Percentiles rank a stretch among this genome's conserved stretches.
phyloP scores from a whole-genome alignment of 2,888 invertebrate species.

The Fissipunctia ypsillon region DNA sequence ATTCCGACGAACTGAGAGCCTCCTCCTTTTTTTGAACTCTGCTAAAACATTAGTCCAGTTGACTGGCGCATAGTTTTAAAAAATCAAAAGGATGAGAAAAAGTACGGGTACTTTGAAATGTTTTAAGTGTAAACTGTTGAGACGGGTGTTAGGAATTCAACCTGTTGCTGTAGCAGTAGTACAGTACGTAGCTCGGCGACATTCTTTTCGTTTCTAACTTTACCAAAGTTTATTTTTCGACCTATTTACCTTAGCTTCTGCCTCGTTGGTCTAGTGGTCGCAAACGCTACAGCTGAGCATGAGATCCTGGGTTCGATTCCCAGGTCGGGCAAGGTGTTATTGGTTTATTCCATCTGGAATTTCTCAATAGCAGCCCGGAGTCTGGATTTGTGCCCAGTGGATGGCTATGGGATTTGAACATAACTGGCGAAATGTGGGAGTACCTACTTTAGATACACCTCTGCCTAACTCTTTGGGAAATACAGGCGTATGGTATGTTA shows the following conservation, averaged over 20 bases:
- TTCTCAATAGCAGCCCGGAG: background rate
- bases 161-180: background rate
- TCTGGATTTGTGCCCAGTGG: background rate
- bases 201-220: background rate
- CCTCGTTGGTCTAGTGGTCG: background rate
- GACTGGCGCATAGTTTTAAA: background rate
- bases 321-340: background rate
- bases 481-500: background rate
- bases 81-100: background rate
- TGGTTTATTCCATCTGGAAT: background rate
- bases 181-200: background rate
- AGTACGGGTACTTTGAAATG: background rate
- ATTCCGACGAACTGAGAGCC: too few species aligned
- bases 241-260: background rate
- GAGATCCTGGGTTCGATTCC: background rate
- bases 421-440: background rate
- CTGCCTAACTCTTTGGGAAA: background rate
- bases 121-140: background rate
- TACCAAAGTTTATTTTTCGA: background rate
- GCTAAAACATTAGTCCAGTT: background rate
- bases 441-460: background rate
- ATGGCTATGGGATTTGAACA: too few species aligned
- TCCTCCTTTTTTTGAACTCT: too few species aligned
- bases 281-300: background rate
- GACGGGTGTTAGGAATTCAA: too few species aligned